Base-by-base conservation (phyloP, 2,888 invertebrate genomes). In the Trachelus stipa region DNA sequence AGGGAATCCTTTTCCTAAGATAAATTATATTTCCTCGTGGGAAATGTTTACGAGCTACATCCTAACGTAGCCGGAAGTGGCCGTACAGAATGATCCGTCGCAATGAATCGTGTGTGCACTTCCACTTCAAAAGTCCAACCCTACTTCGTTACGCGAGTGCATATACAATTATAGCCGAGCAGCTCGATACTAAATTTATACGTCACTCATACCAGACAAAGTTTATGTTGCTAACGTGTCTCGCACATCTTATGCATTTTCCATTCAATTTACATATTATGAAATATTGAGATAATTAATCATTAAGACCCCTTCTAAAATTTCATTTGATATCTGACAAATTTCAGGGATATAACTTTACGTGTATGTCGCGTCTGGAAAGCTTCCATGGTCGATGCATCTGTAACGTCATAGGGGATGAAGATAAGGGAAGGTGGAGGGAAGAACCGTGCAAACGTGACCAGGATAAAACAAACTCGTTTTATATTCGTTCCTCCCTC, bases 401-500 rank as follows among this genome's bases (percentile, higher is more conserved):
- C 56, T 56, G 15, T 23, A 23, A 56, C 15, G 15, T 23, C 23
- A 56, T 56, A 34, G 69, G 73, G 40, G 33, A 23, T 37, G 56
- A 69, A 69, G 73, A 34, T 73, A 77, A 73, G 78, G 79, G 76
- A 82, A 80, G 77, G 81, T 82, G 81, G 81, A 81, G 85, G 85
- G 85, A 86, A 85, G 85, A 85, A 83, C 71, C 83, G 83, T 81
- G 78, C 79, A 83, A 83, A 88, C 90, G 89, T 90, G 90, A 89
- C 87, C 81, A 77, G 89, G 87, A 87, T 90, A 88, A 87, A 85
- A 83, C 84, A 80, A 82, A 84, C 83, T 83, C 79, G 83, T 82
- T 79, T 82, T 81, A 76, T 81, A 84, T 85, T 85, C 83, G 83
- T 83, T 56, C 56, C 83, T 81, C 75, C 81, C 77, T 79, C 79